Evolutionary conservation across 2,888 invertebrate species (phyloP).

Genomic region (Thera britannica): DNA sequence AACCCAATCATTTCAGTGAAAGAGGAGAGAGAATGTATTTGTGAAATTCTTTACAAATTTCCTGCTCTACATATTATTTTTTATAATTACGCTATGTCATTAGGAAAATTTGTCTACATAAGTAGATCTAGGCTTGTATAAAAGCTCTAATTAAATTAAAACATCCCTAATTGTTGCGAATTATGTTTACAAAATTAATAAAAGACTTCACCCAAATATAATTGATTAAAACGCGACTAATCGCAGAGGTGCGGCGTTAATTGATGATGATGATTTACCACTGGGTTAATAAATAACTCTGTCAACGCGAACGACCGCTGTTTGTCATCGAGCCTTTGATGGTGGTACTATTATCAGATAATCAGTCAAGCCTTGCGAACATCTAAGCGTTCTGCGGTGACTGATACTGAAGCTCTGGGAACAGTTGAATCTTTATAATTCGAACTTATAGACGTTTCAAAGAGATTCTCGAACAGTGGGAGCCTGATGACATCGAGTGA

Average conservation of each 20-base stretch:
- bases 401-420: background rate
- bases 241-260: slow-evolving; percentile 51
- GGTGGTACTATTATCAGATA: slow-evolving; percentile 23
- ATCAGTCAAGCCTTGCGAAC: slow-evolving; percentile 1
- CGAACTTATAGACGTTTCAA: no score
- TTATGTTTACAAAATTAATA: slow-evolving; percentile 27
- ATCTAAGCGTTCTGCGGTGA: background rate
- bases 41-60: no score
- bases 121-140: no score
- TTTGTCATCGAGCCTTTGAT: slow-evolving; percentile 56
- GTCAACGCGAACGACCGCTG: slow-evolving; percentile 70
- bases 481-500: no score
- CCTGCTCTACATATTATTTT: no score
- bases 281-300: slow-evolving; percentile 68
- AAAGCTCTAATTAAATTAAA: no score
- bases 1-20: background rate
- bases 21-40: no score
- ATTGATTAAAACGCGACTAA: slow-evolving; percentile 42
- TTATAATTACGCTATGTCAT: no score
- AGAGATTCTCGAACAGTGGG: no score
- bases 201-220: slow-evolving; percentile 29
- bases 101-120: no score
- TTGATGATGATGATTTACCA: slow-evolving; percentile 64
- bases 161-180: background rate
- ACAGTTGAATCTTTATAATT: background rate